These are phyloP conservation scores for Pungitius pungitius DNA, from an alignment of 2,113 vertebrate species.

Conservation along the genomic window DNA sequence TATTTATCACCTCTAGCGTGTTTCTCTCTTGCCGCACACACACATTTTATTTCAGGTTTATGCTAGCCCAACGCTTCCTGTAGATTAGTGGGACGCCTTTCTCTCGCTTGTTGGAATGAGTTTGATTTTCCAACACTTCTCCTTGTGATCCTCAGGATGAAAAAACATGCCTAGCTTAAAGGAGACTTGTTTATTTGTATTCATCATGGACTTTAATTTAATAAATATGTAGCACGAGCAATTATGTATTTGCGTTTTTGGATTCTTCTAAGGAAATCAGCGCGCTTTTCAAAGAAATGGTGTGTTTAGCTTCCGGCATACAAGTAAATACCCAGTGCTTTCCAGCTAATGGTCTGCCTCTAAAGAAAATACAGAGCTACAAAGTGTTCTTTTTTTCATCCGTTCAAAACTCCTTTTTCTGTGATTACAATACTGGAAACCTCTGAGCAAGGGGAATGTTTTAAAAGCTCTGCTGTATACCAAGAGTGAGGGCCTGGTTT, in stretches of 20 bases:
- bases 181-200: conserved; percentile 35
- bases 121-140: conserved; percentile 43
- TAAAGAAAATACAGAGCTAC: conserved; percentile 49
- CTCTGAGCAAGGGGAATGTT: conserved; percentile 31
- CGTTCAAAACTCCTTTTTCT: conserved; percentile 28
- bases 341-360: conserved; percentile 43
- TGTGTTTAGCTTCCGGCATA: conserved; percentile 51
- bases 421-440: conserved; percentile 34
- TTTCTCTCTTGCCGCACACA: conserved; percentile 19
- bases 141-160: conserved; percentile 43
- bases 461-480: conserved; percentile 27
- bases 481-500: neutral
- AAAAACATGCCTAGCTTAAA: conserved; percentile 14
- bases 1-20: conserved; percentile 47
- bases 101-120: conserved; percentile 34
- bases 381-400: conserved; percentile 41
- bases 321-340: conserved; percentile 48
- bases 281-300: conserved; percentile 55
- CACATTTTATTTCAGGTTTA: conserved; percentile 41
- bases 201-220: conserved; percentile 22
- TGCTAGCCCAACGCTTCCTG: conserved; percentile 36
- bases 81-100: conserved; percentile 9
- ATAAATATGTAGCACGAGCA: conserved; percentile 41
- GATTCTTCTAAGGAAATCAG: conserved; percentile 53
- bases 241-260: conserved; percentile 38